These are phyloP conservation scores for Heterotis niloticus DNA, from an alignment of 2,113 vertebrate genomes.

Conservation along the genomic window DNA sequence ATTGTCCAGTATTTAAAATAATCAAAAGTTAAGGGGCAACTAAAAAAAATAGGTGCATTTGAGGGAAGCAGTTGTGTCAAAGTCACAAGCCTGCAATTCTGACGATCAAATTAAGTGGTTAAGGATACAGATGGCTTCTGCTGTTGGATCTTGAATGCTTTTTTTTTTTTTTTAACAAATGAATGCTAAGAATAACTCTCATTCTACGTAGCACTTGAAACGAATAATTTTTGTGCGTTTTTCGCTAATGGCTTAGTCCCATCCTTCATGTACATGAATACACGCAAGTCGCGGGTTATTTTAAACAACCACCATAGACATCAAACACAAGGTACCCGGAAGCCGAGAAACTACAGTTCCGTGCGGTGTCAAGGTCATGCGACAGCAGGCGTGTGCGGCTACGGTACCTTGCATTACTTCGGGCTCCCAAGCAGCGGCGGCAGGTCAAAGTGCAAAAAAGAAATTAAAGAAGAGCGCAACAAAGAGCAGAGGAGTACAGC, in stretches of 20 bases:
- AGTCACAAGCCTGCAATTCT: not conserved
- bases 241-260: no score
- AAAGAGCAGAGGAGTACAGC: no score
- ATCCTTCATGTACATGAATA: no score
- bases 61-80: not conserved
- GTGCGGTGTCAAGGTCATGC: not conserved
- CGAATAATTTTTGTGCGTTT: no score
- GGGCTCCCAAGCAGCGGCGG: not conserved
- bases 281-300: no score
- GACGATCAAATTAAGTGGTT: not conserved
- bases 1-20: not conserved
- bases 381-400: not conserved
- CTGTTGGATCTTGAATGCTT: not conserved
- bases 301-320: not conserved
- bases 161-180: no score
- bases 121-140: not conserved
- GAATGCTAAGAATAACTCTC: no score
- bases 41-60: no score
- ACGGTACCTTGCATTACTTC: no score
- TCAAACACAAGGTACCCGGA: not conserved
- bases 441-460: not conserved
- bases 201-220: no score
- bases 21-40: not conserved
- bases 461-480: constrained; percentile 20
- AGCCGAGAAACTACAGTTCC: not conserved